phyloP scores from a whole-genome alignment of 2,888 invertebrate species.

The Baronia brevicornis region DNA sequence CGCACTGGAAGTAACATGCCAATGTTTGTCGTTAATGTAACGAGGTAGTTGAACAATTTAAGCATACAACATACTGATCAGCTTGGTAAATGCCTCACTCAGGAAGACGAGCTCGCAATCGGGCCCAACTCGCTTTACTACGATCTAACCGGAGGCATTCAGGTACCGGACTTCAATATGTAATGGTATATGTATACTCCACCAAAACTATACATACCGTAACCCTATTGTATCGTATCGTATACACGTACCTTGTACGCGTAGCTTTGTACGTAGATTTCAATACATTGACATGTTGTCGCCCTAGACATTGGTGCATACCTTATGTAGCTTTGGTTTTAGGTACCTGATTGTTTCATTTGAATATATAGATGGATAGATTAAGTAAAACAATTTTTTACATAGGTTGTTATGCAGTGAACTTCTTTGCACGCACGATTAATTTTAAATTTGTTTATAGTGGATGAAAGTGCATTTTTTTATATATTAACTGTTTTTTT shows the following conservation, averaged over 20 bases:
- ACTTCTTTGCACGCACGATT: no score
- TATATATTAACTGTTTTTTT: no score
- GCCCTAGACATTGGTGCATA: slow-evolving; percentile 7
- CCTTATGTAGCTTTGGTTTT: slow-evolving; percentile 28
- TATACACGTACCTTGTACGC: no score
- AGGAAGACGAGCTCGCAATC: slow-evolving; percentile 73
- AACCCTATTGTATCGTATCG: no score
- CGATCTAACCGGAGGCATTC: slow-evolving; percentile 74
- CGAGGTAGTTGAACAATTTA: slow-evolving; percentile 61
- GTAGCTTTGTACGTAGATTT: slow-evolving; percentile 9
- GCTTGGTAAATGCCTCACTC: slow-evolving; percentile 54
- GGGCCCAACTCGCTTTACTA: slow-evolving; percentile 73
- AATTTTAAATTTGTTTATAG: no score
- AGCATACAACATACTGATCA: slow-evolving; percentile 65
- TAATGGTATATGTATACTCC: slow-evolving; percentile 17
- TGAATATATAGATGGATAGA: no score
- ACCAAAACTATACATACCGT: slow-evolving; percentile 17
- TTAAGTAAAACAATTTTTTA: no score
- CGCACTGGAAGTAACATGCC: slow-evolving; percentile 52
- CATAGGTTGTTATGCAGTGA: no score
- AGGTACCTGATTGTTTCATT: slow-evolving; percentile 63
- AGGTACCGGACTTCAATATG: slow-evolving; percentile 50
- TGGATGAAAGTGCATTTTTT: no score
- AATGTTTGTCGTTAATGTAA: slow-evolving; percentile 58
- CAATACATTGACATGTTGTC: slow-evolving; percentile 11